phyloP scores from a whole-genome alignment of 2,888 invertebrate species.

The Uloborus plumipes region DNA sequence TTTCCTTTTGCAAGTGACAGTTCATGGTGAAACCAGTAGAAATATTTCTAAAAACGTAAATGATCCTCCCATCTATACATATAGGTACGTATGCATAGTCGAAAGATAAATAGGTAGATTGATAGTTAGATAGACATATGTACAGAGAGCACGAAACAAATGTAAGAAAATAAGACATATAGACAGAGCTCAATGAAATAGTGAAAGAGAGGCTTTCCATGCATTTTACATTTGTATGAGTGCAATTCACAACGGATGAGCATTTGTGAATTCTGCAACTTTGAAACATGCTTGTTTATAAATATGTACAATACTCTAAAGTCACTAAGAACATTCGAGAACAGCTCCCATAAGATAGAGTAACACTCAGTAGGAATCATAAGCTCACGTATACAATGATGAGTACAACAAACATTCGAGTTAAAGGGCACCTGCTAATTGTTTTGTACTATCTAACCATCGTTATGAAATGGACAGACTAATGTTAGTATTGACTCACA shows the following conservation, averaged over 20 bases:
- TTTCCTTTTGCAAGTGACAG: too few species aligned
- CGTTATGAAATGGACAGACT: slow-evolving; percentile 65
- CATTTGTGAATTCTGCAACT: slow-evolving; percentile 51
- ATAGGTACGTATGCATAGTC: too few species aligned
- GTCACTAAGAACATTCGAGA: slow-evolving; percentile 55
- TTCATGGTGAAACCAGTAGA: too few species aligned
- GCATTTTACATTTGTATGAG: background rate
- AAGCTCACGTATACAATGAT: slow-evolving; percentile 63
- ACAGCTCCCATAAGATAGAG: slow-evolving; percentile 59
- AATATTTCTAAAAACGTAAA: too few species aligned
- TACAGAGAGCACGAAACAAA: too few species aligned
- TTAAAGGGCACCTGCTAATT: slow-evolving; percentile 65
- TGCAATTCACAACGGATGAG: slow-evolving; percentile 49
- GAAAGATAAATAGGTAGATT: too few species aligned
- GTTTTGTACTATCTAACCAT: slow-evolving; percentile 65
- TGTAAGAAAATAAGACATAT: too few species aligned
- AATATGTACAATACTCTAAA: slow-evolving; percentile 57
- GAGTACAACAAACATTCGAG: slow-evolving; percentile 64
- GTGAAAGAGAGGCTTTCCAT: too few species aligned
- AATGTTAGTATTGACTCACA: slow-evolving; percentile 64
- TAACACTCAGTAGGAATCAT: slow-evolving; percentile 62
- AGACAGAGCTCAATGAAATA: too few species aligned
- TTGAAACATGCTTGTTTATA: slow-evolving; percentile 43
- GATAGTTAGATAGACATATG: too few species aligned
- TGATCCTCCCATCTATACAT: too few species aligned